phyloP scores from a whole-genome alignment of 2,888 invertebrate genomes.

The Lasioglossum marginatum region DNA sequence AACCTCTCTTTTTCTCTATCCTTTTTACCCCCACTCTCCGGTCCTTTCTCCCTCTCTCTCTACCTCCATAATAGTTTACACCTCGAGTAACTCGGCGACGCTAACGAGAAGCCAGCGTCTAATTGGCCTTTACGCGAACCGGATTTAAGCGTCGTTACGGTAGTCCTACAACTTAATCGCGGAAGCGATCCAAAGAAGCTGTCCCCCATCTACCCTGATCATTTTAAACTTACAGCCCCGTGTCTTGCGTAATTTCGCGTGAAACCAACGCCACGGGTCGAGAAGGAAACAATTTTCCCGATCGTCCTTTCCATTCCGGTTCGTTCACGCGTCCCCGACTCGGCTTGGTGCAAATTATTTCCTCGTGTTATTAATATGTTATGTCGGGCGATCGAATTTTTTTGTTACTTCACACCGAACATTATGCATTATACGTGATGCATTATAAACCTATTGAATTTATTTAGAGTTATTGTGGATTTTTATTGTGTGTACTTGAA shows the following conservation, averaged over 20 bases:
- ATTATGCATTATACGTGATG: too few species aligned
- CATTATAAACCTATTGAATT: not conserved
- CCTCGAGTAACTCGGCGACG: conserved; percentile 3
- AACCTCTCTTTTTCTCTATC: not conserved
- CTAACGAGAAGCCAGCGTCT: conserved; percentile 16
- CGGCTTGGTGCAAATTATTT: conserved; percentile 2
- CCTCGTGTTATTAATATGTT: not conserved
- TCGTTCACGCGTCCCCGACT: conserved; percentile 23
- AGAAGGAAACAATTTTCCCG: not conserved
- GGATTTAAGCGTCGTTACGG: conserved; percentile 21
- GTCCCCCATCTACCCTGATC: not conserved
- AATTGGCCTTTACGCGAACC: conserved; percentile 27
- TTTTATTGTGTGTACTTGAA: not conserved
- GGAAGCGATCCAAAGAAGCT: conserved; percentile 10
- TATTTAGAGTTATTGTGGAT: not conserved
- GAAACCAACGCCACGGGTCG: not conserved
- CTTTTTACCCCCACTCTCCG: not conserved
- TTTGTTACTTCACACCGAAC: not conserved
- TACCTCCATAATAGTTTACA: conserved; percentile 17
- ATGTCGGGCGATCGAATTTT: not conserved
- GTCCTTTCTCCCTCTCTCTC: not conserved
- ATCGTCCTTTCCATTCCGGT: conserved; percentile 29
- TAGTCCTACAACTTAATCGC: conserved; percentile 28
- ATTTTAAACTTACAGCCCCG: not conserved
- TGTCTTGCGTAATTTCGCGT: conserved; percentile 4